Conservation (phyloP, 1,140 invertebrate species). For the Spodoptera frugiperda region DNA sequence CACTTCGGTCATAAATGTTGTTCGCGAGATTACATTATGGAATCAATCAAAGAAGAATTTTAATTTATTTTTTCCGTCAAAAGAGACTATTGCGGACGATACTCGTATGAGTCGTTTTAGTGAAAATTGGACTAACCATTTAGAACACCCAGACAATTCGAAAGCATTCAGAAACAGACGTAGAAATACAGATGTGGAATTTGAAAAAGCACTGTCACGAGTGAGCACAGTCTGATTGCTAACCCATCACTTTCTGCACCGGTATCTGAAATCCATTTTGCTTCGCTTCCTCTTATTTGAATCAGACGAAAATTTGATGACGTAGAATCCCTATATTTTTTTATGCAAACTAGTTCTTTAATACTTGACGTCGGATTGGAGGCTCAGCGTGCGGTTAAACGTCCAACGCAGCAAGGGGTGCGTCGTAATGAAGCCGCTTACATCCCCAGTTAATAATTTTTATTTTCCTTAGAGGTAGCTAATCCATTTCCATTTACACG, state of each 20-base stretch:
- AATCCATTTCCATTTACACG: constrained; percentile 47
- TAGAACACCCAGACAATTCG: constrained; percentile 1
- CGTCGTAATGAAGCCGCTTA: constrained; percentile 44
- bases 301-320: constrained; percentile 2
- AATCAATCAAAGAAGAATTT: too few species aligned
- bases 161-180: constrained; percentile 11
- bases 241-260: constrained; percentile 24
- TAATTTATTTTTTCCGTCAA: too few species aligned
- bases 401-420: constrained; percentile 5
- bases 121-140: background rate
- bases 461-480: constrained; percentile 45
- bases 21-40: too few species aligned
- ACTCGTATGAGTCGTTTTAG: too few species aligned
- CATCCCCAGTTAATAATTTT: constrained; percentile 39
- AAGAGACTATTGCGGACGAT: too few species aligned
- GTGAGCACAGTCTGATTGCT: constrained; percentile 20
- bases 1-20: too few species aligned
- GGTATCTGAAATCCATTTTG: constrained; percentile 32
- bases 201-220: constrained; percentile 24
- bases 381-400: constrained; percentile 27
- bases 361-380: constrained; percentile 15
- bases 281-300: constrained; percentile 4
- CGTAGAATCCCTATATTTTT: constrained; percentile 5
- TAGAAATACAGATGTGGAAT: constrained; percentile 4
- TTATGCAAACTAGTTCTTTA: constrained; percentile 8